A percentile compares a stretch with the other conserved stretches of the same genome.
Conservation (phyloP, 2,888 invertebrate genomes). For the Cephus spinipes region DNA sequence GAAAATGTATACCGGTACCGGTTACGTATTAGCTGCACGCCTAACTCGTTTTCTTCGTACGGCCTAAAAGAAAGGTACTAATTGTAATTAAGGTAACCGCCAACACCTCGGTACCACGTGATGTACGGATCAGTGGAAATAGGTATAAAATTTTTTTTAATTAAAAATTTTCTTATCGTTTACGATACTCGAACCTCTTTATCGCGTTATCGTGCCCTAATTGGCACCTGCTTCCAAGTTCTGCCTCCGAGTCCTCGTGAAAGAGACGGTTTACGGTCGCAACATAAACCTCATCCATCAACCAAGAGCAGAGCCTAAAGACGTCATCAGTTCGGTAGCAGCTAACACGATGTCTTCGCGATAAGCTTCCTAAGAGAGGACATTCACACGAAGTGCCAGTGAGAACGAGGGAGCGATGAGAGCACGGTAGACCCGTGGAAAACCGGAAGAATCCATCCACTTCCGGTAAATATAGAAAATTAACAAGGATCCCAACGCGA, state of each 20-base stretch:
- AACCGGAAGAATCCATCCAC: background rate
- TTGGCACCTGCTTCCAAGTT: conserved; percentile 51
- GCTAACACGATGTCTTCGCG: conserved; percentile 41
- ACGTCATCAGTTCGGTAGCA: conserved; percentile 47
- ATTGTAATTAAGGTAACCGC: background rate
- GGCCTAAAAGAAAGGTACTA: background rate
- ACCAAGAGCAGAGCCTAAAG: conserved; percentile 45
- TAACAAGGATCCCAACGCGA: background rate
- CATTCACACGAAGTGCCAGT: conserved; percentile 1
- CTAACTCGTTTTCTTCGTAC: background rate
- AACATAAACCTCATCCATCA: conserved; percentile 55
- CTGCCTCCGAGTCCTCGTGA: conserved; percentile 50
- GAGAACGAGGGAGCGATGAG: background rate
- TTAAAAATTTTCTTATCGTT: background rate
- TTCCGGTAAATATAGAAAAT: background rate
- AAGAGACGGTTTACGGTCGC: conserved; percentile 55
- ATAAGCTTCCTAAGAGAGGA: conserved; percentile 14
- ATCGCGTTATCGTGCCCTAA: conserved; percentile 33
- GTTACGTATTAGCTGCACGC: background rate
- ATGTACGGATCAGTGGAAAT: background rate
- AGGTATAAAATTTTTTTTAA: background rate
- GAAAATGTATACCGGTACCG: background rate
- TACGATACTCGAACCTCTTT: conserved; percentile 15
- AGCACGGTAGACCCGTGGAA: background rate
- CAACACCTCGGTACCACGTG: background rate